phyloP scores from a whole-genome alignment of 2,797 vertebrate genomes.

The Manis javanica region DNA sequence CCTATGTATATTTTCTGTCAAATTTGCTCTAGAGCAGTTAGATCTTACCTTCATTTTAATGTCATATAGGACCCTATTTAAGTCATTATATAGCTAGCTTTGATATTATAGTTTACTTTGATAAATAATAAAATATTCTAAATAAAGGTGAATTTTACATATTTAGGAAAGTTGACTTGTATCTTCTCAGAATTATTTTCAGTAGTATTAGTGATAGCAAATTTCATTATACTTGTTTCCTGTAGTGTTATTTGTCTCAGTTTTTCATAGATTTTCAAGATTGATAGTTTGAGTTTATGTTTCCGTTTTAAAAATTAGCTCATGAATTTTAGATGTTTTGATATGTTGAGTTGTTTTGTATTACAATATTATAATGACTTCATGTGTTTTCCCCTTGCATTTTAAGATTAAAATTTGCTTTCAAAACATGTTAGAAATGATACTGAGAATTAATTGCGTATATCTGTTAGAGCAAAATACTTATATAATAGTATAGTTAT shows the following conservation, averaged over 20 bases:
- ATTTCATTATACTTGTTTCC: constrained; percentile 23
- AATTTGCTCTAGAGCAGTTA: constrained; percentile 6
- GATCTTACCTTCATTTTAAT: constrained; percentile 56
- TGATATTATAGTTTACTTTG: constrained; percentile 21
- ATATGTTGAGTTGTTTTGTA: constrained; percentile 48
- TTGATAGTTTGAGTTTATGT: constrained; percentile 39
- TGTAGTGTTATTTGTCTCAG: not conserved
- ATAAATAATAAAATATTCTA: constrained; percentile 30
- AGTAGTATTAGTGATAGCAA: not conserved
- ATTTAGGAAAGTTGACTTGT: constrained; percentile 21
- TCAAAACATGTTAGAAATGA: constrained; percentile 45
- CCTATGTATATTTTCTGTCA: not conserved
- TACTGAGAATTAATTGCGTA: constrained; percentile 38
- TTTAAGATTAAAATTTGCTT: constrained; percentile 62
- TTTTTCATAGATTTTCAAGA: constrained; percentile 39
- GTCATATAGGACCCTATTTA: not conserved
- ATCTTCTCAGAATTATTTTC: constrained; percentile 55
- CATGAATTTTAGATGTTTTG: constrained; percentile 55
- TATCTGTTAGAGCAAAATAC: constrained; percentile 27
- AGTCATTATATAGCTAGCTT: constrained; percentile 39
- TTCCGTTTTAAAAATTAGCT: constrained; percentile 56
- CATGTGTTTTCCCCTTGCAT: not conserved
- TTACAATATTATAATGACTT: constrained; percentile 10
- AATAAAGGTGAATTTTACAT: constrained; percentile 55
- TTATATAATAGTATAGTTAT: not conserved